phyloP scores from a whole-genome alignment of 2,888 invertebrate genomes.

The Hipparchia semele region DNA sequence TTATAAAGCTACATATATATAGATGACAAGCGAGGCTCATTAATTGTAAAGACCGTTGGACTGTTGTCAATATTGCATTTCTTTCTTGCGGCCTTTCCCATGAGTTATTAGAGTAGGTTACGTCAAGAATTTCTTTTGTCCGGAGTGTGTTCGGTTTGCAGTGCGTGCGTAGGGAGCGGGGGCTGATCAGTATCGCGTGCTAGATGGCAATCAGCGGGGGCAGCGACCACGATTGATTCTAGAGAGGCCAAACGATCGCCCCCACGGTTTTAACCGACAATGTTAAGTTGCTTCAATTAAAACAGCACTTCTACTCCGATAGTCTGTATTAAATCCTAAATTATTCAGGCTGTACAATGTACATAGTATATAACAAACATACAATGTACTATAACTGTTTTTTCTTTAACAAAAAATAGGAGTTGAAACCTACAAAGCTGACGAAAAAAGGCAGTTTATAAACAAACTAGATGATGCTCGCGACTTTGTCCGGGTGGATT shows the following conservation, averaged over 20 bases:
- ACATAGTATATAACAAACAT: too few relatives aligned
- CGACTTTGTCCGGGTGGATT: too few relatives aligned
- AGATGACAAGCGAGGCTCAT: conserved; percentile 29
- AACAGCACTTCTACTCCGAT: conserved; percentile 1
- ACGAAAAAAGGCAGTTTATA: too few relatives aligned
- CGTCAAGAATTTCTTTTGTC: conserved; percentile 70
- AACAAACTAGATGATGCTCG: too few relatives aligned
- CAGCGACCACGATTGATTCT: conserved; percentile 76
- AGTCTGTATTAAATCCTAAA: background rate
- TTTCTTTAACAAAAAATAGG: too few relatives aligned
- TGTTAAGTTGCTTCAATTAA: conserved; percentile 35
- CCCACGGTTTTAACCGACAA: conserved; percentile 38
- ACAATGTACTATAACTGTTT: too few relatives aligned
- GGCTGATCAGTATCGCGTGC: conserved; percentile 78
- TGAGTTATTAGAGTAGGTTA: conserved; percentile 55
- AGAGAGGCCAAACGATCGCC: conserved; percentile 51
- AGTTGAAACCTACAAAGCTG: too few relatives aligned
- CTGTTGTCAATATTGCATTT: conserved; percentile 45
- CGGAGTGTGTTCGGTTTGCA: conserved; percentile 43
- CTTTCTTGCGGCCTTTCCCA: conserved; percentile 45
- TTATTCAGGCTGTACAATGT: background rate
- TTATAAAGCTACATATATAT: conserved; percentile 20
- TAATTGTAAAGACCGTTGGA: conserved; percentile 40
- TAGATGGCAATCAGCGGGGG: conserved; percentile 72
- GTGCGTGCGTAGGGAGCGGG: conserved; percentile 68